Base-by-base conservation (phyloP, 2,888 invertebrate species). In the Pyrrhia umbra region DNA sequence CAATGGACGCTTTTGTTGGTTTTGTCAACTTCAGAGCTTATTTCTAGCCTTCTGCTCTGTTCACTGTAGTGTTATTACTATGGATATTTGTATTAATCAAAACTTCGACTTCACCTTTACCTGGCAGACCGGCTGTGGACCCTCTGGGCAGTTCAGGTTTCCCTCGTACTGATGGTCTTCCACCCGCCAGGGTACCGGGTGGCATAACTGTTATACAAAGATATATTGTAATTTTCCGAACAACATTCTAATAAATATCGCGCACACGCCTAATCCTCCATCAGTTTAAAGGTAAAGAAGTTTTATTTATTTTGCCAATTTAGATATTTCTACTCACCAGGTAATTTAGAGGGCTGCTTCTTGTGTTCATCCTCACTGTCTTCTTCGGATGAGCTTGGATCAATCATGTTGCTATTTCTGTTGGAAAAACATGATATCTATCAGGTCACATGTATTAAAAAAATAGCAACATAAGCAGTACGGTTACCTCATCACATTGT, bases 351-450 rank as follows among this genome's bases (percentile, higher is more conserved):
- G 10, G 92, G 90, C 70, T 85, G 95, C 85, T 93, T 96, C 95
- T 95, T 97, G 90, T 97, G 97, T 92, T 98, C 98, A 92, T 98
- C 98, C 81, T 98, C 98, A 82, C 97, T 98, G 90, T 99, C 98
- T 92, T 98, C 98, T 93, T 99, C 99, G 72, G 98, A 98, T 80
- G 98, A 98, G 92, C 98, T 98, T 78, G 98, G 98, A 91, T 98
- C 98, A 91, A 99, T 98, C 99, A 99, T 98, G 45, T 61, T 89
- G 85, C 59, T 83, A 73, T 37, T 79, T 79, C 85, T 85, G 76
- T 23, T 18, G 77, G 21, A 4, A 60, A 57, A 60, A 51, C 10
- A 58, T 0, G 21, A 43, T 21, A 27, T 15, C 3, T 6, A 0
- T 59, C 1, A 64, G 10, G 0, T n/a, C 6, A 13, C 1, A 0